These are phyloP conservation scores for Bos indicus DNA, from an alignment of 2,113 vertebrate genomes.

Conservation along the genomic window DNA sequence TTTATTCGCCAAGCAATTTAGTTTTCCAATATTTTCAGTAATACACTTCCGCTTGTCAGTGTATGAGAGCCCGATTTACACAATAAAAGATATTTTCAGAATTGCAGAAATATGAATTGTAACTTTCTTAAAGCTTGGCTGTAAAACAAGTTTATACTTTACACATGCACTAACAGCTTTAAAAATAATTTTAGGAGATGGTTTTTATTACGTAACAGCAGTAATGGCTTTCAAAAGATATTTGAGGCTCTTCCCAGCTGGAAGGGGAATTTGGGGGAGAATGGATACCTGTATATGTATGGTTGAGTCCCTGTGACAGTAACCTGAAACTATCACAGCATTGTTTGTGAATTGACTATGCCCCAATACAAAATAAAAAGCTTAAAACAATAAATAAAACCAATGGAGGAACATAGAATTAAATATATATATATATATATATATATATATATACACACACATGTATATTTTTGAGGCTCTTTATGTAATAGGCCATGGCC, in stretches of 20 bases:
- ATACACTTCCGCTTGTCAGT: not conserved
- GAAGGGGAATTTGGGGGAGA: not conserved
- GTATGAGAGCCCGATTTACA: not conserved
- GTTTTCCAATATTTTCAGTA: conserved; percentile 7
- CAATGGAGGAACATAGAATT: not conserved
- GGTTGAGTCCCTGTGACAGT: not conserved
- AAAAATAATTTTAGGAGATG: not conserved
- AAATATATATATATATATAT: not conserved
- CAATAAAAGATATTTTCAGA: not conserved
- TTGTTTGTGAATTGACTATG: not conserved
- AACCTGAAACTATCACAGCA: not conserved
- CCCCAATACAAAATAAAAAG: not conserved
- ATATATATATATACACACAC: not conserved
- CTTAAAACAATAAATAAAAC: not conserved
- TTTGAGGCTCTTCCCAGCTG: not conserved
- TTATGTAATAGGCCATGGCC: not conserved
- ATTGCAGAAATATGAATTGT: not conserved
- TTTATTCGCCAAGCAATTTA: not conserved
- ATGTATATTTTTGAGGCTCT: not conserved
- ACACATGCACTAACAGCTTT: not conserved
- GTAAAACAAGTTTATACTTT: not conserved
- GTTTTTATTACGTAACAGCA: not conserved
- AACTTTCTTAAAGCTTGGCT: not conserved
- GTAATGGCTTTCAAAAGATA: not conserved
- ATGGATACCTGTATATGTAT: not conserved